Evolutionary conservation across 1,140 invertebrate genomes (phyloP).

Genomic region (Pararge aegeria): DNA sequence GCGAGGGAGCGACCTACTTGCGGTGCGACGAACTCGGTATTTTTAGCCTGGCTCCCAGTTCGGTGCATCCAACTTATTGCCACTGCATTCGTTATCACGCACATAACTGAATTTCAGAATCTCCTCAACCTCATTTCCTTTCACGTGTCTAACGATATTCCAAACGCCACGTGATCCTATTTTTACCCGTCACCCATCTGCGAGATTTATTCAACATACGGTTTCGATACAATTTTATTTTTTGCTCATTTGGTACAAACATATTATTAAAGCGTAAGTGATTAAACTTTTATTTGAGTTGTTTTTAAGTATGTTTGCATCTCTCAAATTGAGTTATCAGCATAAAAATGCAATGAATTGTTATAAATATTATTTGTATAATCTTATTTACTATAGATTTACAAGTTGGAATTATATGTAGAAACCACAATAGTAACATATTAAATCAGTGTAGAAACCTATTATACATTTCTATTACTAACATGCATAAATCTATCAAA

Average conservation of each 20-base stretch:
- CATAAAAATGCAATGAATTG: too few species aligned
- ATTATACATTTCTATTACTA: too few species aligned
- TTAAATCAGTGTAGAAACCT: too few species aligned
- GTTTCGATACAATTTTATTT: background rate
- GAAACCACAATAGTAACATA: too few species aligned
- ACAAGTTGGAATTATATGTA: too few species aligned
- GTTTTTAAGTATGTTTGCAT: background rate
- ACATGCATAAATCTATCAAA: too few species aligned
- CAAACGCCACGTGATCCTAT: slow-evolving; percentile 24
- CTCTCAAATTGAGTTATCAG: background rate
- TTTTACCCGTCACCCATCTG: slow-evolving; percentile 14
- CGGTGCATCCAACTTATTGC: slow-evolving; percentile 55
- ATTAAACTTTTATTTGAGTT: background rate
- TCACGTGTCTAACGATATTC: slow-evolving; percentile 30
- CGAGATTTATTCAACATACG: background rate
- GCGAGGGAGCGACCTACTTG: slow-evolving; percentile 62
- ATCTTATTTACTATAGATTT: too few species aligned
- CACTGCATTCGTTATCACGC: slow-evolving; percentile 52
- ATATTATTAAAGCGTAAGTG: background rate
- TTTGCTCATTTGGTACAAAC: background rate
- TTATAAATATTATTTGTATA: too few species aligned
- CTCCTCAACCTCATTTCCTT: slow-evolving; percentile 30
- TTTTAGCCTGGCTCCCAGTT: slow-evolving; percentile 57
- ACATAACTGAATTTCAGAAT: slow-evolving; percentile 37
- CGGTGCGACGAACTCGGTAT: slow-evolving; percentile 65